Evolutionary conservation across 2,797 vertebrate genomes (phyloP), one percentile per base, ranked within the genome.

Genomic region (Arrhamphus sclerolepis): DNA sequence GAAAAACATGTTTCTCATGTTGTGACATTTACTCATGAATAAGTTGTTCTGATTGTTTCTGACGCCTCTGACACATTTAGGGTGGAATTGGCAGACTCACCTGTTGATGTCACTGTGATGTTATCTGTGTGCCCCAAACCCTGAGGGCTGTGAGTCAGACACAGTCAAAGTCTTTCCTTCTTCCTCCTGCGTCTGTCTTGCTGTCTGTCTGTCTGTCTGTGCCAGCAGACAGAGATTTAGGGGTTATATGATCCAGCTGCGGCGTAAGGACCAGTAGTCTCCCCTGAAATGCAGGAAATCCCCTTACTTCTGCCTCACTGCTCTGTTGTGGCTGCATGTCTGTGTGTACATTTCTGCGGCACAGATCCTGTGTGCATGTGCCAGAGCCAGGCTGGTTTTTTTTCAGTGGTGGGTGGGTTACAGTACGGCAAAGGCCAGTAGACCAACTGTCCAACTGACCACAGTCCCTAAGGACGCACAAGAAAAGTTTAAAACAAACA

Each of bases 401-500:
- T 26, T 26, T 26, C 6, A 42, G 22, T 26, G 43, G 24, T n/a
- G 46, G 21, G 53, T 59, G 42, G 60, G 44, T 67, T 66, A 60
- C 46, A 59, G 75, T 59, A 40, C 53, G 38, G 54, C 52, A 31
- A 41, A 14, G 18, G 70, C 53, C 49, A 40, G 54, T 40, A 51
- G 57, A 47, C 56, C 56, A 52, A 66, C 63, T 16, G 53, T 73
- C 81, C 62, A 8, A 62, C 66, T n/a, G 41, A 74, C 83, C 68
- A 6, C 72, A 58, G 66, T 64, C 82, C 70, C 57, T 1, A 39
- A 55, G 77, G 85, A 80, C 59, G n/a, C 69, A 78, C 59, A 66
- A 78, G 56, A 77, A 67, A 77, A 84, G 78, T 71, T n/a, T 80
- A 82, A 85, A 88, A 85, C 82, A 87, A 89, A 87, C 78, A 84